phyloP scores from a whole-genome alignment of 2,113 vertebrate genomes.

The Serinus canaria region DNA sequence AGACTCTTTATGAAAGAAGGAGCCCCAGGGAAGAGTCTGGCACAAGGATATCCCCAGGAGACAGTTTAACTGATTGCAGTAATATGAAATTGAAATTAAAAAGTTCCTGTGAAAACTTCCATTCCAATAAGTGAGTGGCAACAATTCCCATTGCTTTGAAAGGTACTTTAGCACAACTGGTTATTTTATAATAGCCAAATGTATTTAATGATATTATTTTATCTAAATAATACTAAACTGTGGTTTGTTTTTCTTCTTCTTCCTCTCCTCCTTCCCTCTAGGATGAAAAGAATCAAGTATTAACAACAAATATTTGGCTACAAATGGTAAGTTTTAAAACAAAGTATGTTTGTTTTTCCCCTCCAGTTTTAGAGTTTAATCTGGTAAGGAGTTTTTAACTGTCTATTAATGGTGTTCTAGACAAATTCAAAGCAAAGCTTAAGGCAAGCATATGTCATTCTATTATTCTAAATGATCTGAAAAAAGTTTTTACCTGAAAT shows the following conservation, averaged over 20 bases:
- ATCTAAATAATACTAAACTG: background rate
- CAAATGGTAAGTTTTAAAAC: constrained; percentile 82
- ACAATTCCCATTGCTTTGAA: background rate
- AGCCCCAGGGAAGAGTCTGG: background rate
- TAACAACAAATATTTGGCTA: constrained; percentile 94
- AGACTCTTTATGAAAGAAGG: background rate
- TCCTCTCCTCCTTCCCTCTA: constrained; percentile 55
- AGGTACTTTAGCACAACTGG: background rate
- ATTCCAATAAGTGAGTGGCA: background rate
- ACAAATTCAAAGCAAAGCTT: background rate
- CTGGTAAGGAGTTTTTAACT: background rate
- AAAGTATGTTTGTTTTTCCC: background rate
- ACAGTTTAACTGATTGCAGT: background rate
- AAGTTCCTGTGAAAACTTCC: background rate
- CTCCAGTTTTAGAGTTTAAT: background rate
- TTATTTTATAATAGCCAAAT: background rate
- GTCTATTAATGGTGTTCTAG: background rate
- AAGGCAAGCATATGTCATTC: background rate
- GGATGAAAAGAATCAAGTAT: constrained; percentile 97
- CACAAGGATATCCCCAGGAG: background rate
- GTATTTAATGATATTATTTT: background rate
- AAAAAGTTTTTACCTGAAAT: background rate
- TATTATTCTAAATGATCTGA: background rate
- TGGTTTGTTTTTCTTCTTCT: background rate
- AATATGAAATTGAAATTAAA: background rate